Base-by-base conservation (phyloP, 2,113 vertebrate species). In the Platichthys stellatus region DNA sequence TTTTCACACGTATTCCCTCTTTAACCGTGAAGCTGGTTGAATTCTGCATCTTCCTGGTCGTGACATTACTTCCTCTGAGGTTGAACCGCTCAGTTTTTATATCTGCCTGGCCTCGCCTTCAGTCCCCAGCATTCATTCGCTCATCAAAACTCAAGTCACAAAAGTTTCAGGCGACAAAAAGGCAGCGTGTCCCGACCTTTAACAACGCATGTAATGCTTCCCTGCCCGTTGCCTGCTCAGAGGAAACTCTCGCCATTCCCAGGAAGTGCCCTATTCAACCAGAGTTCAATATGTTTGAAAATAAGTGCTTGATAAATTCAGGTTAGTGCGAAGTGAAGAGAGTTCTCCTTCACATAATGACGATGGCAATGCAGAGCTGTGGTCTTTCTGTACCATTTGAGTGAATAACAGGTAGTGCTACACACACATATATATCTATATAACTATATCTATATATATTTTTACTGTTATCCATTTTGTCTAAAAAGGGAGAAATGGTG, bases 401-500 rank as follows among this genome's bases (percentile, higher is more conserved):
- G 66, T 68, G 63, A 78, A 80, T 62, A 86, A 84, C 68, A 74
- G 69, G 74, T 78, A 72, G 80, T 70, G 69, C 63, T 88, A 71
- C 56, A 80, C 35, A 73, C 80, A 78, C 68, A 58, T 31, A 68
- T 49, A 17, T 51, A 51, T 51, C 4, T 45, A 21, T 23, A 45
- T 28, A 24, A 2, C 24, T 63, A 24, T 43, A 26, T 65, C 23
- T 8, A 64, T 47, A 65, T 26, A 65, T 65, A 47, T 65, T 86
- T 84, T 80, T 90, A 87, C 73, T 54, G 65, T 85, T 90, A 83
- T 71, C 73, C 57, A 82, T 91, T 88, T 66, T 12, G 59, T 88
- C 76, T 87, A 90, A 92, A 89, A 94, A 93, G 92, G 93, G 92
- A 94, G 87, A 92, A 90, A 86, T 88, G 93, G 90, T 93, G 87